phyloP scores from a whole-genome alignment of 30 jellyfish, hydroid and myxozoan species.

The Cassiopea xamachana region DNA sequence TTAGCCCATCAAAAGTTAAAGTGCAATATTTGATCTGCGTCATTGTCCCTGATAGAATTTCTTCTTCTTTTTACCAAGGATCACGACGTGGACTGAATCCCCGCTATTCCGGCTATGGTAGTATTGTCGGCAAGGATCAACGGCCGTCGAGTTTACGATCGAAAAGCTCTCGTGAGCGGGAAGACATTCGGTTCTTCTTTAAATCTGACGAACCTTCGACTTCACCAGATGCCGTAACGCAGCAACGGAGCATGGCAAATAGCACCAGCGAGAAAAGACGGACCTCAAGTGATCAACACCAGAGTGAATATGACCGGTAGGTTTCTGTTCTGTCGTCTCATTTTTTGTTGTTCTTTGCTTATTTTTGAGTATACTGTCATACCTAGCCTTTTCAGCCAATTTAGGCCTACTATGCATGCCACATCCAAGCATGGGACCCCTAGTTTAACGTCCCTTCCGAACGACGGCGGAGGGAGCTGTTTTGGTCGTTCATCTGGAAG shows the following conservation, averaged over 20 bases:
- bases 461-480: too few relatives aligned
- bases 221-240: not conserved
- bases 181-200: slow-evolving; percentile 63
- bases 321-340: not conserved
- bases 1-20: too few relatives aligned
- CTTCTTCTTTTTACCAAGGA: slow-evolving; percentile 5
- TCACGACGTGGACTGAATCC: slow-evolving; percentile 43
- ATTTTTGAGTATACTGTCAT: not conserved
- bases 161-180: slow-evolving; percentile 54
- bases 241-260: slow-evolving; percentile 17
- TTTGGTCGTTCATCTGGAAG: too few relatives aligned
- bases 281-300: slow-evolving; percentile 24
- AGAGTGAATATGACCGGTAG: slow-evolving; percentile 55
- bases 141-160: slow-evolving; percentile 65
- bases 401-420: too few relatives aligned
- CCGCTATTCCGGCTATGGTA: slow-evolving; percentile 55
- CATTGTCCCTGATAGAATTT: too few relatives aligned
- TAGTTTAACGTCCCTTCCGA: too few relatives aligned
- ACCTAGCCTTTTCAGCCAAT: too few relatives aligned
- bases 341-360: not conserved
- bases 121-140: slow-evolving; percentile 5
- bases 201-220: slow-evolving; percentile 21
- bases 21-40: too few relatives aligned
- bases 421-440: too few relatives aligned
- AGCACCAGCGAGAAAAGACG: slow-evolving; percentile 1